Base-by-base conservation (phyloP, 2,113 vertebrate species). In the Vidua chalybeata region DNA sequence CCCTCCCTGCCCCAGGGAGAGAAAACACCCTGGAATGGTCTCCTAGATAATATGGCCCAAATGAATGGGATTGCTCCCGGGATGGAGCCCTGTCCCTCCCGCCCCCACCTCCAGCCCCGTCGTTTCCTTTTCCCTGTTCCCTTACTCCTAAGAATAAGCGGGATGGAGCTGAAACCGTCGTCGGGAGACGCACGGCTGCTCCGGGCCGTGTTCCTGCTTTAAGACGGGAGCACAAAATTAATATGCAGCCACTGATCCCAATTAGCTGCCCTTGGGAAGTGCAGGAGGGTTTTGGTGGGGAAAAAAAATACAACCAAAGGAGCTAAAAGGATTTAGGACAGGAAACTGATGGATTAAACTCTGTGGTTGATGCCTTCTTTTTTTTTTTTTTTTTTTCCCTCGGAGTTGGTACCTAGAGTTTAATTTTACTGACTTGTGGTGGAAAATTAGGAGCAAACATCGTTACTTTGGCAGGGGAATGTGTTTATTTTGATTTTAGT, bases 11-110 rank as follows among this genome's bases (percentile, higher is more conserved):
- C 94, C 71, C 90, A 62, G 96, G 95, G 69, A 95, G 67, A 92
- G 94, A 96, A 95, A 96, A 93, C 90, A 92, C 92, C 94, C 94
- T 93, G 94, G 59, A 88, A 94, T 92, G 90, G 92, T 86, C 79
- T 96, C 84, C 67, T 4, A 83, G 94, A 94, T 94, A 92, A 95
- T 90, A 79, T 12, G 84, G 83, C 79, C 85, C 90, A 84, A 92
- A 84, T 92, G 93, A 96, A 96, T 94, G 94, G 93, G 85, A 86
- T 95, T 10, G 86, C 82, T 87, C 13, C 74, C 8, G 20, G 45
- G 88, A 71, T 23, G 84, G 76, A 90, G 43, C 7, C 39, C 62
- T 56, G 52, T 16, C 69, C 84, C 58, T 16, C 52, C 48, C 2
- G 2, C 61, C 75, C 35, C 63, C 45, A 8, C 3, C 12, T 35